These are phyloP conservation scores for Onychorhynchus coronatus DNA, from an alignment of 2,113 vertebrate genomes.

Conservation along the genomic window DNA sequence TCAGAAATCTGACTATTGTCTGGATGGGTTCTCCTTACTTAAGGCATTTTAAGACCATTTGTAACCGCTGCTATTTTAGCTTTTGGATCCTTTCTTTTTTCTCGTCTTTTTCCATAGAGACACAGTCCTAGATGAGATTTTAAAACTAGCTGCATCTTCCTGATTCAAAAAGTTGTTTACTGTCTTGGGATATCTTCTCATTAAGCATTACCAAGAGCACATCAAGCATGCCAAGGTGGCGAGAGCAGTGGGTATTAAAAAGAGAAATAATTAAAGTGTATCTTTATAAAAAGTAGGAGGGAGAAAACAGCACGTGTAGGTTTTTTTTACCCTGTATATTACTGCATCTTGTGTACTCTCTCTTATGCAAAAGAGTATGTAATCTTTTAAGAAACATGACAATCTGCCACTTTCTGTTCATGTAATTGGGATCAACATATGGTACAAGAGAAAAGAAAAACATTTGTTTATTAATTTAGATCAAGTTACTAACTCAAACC, in stretches of 20 bases:
- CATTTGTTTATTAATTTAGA: conserved; percentile 78
- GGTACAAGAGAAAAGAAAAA: conserved; percentile 70
- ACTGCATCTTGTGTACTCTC: conserved; percentile 61
- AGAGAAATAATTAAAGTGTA: conserved; percentile 58
- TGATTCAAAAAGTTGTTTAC: conserved; percentile 53
- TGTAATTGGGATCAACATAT: conserved; percentile 70
- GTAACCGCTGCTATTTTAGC: conserved; percentile 60
- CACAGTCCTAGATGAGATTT: conserved; percentile 37
- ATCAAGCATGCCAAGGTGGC: conserved; percentile 1
- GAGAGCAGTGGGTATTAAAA: conserved; percentile 26
- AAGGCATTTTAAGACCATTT: conserved; percentile 41
- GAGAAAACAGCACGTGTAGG: conserved; percentile 45
- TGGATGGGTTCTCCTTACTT: conserved; percentile 52
- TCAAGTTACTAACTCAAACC: conserved; percentile 68
- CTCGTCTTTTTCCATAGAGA: conserved; percentile 38
- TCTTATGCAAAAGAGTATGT: conserved; percentile 67
- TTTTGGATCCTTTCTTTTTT: conserved; percentile 6
- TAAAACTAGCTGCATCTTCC: conserved; percentile 35
- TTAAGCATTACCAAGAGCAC: conserved; percentile 24
- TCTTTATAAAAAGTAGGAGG: conserved; percentile 66
- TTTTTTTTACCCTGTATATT: conserved; percentile 57
- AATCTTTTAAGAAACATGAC: conserved; percentile 71
- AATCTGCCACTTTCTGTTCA: conserved; percentile 71
- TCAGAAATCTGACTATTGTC: conserved; percentile 61
- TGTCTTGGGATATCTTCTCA: conserved; percentile 21